These are phyloP conservation scores for Catalaphyllia jardinei DNA, from an alignment of 64 coral and sea anemone species.

Conservation along the genomic window DNA sequence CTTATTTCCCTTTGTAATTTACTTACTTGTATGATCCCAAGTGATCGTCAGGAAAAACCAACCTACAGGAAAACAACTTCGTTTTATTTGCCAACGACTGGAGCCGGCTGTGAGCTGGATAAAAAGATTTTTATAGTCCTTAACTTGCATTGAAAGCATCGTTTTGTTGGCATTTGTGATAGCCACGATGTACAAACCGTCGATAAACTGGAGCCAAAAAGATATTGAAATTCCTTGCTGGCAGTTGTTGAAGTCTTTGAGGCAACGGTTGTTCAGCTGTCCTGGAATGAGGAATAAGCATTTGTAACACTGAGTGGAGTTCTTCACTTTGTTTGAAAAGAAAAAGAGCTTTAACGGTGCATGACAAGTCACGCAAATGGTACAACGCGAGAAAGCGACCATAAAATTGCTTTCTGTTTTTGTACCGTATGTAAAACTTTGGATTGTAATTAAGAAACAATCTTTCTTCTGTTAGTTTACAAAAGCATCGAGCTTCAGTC, in stretches of 20 bases:
- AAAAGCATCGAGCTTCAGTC: too few species aligned
- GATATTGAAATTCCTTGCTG: not conserved
- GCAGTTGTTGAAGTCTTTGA: not conserved
- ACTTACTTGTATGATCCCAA: not conserved
- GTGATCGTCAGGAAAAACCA: not conserved
- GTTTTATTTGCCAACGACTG: not conserved
- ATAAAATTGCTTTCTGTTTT: too few species aligned
- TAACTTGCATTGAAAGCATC: not conserved
- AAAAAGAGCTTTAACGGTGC: too few species aligned
- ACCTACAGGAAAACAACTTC: not conserved
- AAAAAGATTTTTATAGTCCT: not conserved
- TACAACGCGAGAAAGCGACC: too few species aligned
- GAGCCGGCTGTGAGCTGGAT: not conserved
- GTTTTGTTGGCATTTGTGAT: not conserved
- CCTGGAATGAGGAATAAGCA: not conserved
- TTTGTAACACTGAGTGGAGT: not conserved
- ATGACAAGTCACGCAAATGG: too few species aligned
- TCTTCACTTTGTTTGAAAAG: too few species aligned
- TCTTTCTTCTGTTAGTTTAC: too few species aligned
- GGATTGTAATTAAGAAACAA: too few species aligned
- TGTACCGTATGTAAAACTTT: too few species aligned
- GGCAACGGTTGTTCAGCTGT: not conserved
- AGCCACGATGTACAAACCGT: not conserved
- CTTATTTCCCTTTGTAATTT: not conserved
- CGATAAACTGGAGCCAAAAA: constrained; percentile 5